phyloP scores from a whole-genome alignment of 1,140 invertebrate species.

The Ephestia elutella region DNA sequence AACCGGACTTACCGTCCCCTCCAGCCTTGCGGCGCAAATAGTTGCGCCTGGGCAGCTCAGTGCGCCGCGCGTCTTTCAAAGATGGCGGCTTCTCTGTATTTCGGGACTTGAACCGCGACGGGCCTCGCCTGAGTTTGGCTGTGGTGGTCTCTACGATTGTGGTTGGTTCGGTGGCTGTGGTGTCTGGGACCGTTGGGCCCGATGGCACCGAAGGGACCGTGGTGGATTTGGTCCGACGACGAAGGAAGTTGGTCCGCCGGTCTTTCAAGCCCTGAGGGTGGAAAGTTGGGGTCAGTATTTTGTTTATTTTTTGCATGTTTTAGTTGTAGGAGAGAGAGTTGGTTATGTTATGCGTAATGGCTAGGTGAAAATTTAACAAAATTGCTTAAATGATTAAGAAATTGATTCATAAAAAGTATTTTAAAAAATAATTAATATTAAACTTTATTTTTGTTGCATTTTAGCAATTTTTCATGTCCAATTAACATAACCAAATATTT shows the following conservation, averaged over 20 bases:
- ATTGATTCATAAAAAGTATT: too few species aligned
- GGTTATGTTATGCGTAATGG: too few species aligned
- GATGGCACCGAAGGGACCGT: constrained; percentile 22
- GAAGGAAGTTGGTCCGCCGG: constrained; percentile 39
- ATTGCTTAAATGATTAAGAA: too few species aligned
- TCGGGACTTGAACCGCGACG: constrained; percentile 53
- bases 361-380: too few species aligned
- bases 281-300: constrained; percentile 43
- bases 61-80: constrained; percentile 37
- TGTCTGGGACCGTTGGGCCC: constrained; percentile 28
- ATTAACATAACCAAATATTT: too few species aligned
- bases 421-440: too few species aligned
- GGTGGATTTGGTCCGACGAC: constrained; percentile 57
- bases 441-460: too few species aligned
- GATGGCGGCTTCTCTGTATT: constrained; percentile 45
- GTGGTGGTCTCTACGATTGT: constrained; percentile 40
- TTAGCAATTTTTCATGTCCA: too few species aligned
- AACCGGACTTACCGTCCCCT: constrained; percentile 65
- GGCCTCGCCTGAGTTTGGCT: constrained; percentile 44
- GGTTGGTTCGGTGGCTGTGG: constrained; percentile 34
- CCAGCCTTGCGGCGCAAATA: constrained; percentile 48
- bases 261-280: constrained; percentile 43
- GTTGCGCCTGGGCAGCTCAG: constrained; percentile 47
- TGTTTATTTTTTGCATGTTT: neutral
- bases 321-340: too few species aligned